These are phyloP conservation scores for Cladopsammia gracilis DNA, from an alignment of 64 coral and sea anemone species.

Conservation along the genomic window DNA sequence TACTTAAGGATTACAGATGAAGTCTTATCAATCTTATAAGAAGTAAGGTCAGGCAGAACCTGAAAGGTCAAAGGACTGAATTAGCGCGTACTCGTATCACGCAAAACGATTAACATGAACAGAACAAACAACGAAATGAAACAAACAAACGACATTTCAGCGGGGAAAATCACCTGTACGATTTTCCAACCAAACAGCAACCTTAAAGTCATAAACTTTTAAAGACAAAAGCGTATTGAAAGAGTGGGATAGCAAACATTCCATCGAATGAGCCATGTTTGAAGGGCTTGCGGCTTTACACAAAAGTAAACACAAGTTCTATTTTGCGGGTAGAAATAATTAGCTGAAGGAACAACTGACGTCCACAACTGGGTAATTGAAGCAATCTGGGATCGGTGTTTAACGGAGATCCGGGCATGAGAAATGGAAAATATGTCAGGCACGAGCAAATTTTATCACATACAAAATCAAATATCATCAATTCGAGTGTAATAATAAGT, in stretches of 20 bases:
- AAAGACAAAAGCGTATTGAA: not conserved
- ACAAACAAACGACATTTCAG: not conserved
- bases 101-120: not conserved
- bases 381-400: not conserved
- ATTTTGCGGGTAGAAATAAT: not conserved
- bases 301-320: not conserved
- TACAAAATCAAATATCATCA: slow-evolving; percentile 10
- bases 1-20: not conserved
- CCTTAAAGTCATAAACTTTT: not conserved
- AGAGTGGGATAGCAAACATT: not conserved
- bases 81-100: slow-evolving; percentile 7
- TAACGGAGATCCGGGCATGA: not conserved
- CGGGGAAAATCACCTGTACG: not conserved
- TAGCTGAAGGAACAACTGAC: slow-evolving; percentile 7
- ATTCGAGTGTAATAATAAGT: slow-evolving; percentile 8
- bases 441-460: slow-evolving; percentile 2
- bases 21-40: not conserved
- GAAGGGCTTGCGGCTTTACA: not conserved
- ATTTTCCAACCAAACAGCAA: not conserved
- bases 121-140: not conserved
- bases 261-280: not conserved
- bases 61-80: slow-evolving; percentile 29
- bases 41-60: not conserved
- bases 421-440: slow-evolving; percentile 4
- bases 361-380: not conserved